Evolutionary conservation across 2,888 invertebrate species (phyloP).

Genomic region (Himalopsyche kuldschensis): DNA sequence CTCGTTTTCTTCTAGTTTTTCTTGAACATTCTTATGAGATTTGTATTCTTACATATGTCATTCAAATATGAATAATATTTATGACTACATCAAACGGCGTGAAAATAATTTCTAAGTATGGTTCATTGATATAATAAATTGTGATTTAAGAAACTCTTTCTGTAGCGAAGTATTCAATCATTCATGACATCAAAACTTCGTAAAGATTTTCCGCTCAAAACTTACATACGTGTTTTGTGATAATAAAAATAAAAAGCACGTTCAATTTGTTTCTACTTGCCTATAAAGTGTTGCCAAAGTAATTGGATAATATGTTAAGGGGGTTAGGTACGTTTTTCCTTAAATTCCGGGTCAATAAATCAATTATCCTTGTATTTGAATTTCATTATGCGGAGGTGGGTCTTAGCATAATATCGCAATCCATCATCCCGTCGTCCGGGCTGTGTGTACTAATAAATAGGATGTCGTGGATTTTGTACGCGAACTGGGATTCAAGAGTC

Average conservation of each 20-base stretch:
- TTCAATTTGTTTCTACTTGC: background rate
- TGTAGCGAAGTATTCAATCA: too few species aligned
- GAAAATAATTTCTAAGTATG: too few species aligned
- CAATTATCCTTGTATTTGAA: conserved; percentile 19
- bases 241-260: background rate
- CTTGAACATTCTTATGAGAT: too few species aligned
- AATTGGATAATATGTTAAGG: background rate
- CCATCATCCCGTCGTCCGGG: conserved; percentile 8
- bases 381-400: conserved; percentile 4
- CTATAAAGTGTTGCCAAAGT: background rate
- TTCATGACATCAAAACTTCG: too few species aligned
- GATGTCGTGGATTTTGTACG: background rate
- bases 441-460: background rate
- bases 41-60: too few species aligned
- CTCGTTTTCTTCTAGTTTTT: too few species aligned
- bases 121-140: too few species aligned
- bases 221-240: background rate
- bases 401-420: conserved; percentile 29
- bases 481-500: background rate
- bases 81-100: too few species aligned
- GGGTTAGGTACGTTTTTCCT: background rate
- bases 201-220: too few species aligned
- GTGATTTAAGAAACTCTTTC: too few species aligned
- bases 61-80: too few species aligned
- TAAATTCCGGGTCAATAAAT: conserved; percentile 17